These are phyloP conservation scores for Periophthalmus modestus DNA, from an alignment of 2,113 vertebrate genomes.

Conservation along the genomic window DNA sequence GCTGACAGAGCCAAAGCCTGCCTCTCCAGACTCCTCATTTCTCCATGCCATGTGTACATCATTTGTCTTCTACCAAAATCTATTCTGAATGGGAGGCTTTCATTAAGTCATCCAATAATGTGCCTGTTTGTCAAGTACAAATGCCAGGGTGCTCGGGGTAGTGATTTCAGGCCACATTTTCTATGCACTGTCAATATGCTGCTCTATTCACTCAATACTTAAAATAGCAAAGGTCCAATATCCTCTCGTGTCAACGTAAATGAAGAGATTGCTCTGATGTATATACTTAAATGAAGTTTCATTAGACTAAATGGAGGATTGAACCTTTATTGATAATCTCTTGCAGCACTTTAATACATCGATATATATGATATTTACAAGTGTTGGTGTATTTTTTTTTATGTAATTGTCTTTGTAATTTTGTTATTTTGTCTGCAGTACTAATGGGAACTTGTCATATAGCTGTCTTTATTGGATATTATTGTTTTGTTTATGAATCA, in stretches of 20 bases:
- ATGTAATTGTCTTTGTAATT: too few relatives aligned
- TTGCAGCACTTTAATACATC: too few relatives aligned
- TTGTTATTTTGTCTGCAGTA: too few relatives aligned
- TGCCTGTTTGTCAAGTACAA: constrained; percentile 69
- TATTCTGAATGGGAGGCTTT: constrained; percentile 70
- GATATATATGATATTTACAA: too few relatives aligned
- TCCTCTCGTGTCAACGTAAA: constrained; percentile 5
- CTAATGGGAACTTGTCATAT: too few relatives aligned
- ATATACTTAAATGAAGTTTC: neutral
- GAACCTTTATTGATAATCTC: neutral
- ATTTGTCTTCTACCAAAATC: constrained; percentile 67
- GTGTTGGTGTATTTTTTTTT: too few relatives aligned
- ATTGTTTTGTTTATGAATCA: too few relatives aligned
- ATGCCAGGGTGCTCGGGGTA: constrained; percentile 59
- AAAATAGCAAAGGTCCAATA: constrained; percentile 26
- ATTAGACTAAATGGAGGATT: neutral
- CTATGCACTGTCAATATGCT: constrained; percentile 42
- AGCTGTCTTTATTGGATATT: too few relatives aligned
- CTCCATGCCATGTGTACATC: constrained; percentile 48
- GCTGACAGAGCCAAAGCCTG: constrained; percentile 40
- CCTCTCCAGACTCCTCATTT: constrained; percentile 58
- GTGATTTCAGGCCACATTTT: constrained; percentile 60
- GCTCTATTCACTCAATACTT: constrained; percentile 21
- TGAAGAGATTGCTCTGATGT: constrained; percentile 1
- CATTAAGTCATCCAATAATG: constrained; percentile 73